Evolutionary conservation across 2,113 vertebrate species (phyloP).

Genomic region (Austrofundulus limnaeus): DNA sequence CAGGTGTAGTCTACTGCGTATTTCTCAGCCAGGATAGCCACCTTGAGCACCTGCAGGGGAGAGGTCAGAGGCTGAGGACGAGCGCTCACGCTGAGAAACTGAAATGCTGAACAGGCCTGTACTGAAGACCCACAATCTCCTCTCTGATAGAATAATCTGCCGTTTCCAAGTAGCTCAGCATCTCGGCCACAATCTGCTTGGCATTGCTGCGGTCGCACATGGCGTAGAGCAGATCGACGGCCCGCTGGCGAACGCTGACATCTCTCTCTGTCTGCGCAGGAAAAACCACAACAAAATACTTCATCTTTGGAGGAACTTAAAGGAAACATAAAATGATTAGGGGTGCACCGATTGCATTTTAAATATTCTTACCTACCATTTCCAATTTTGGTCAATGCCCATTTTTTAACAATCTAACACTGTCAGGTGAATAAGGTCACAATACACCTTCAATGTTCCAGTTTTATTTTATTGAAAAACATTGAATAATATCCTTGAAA

Average conservation of each 20-base stretch:
- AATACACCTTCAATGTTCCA: no score
- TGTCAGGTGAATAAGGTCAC: no score
- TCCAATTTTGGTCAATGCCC: no score
- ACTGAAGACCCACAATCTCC: constrained; percentile 82
- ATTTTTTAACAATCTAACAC: no score
- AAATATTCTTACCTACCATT: no score
- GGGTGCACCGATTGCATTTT: no score
- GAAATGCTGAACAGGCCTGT: neutral
- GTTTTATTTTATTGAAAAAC: no score
- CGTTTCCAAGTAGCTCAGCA: constrained; percentile 91
- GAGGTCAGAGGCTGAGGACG: neutral
- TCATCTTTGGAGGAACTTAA: neutral
- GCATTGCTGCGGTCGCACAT: constrained; percentile 95
- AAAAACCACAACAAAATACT: neutral
- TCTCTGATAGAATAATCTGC: constrained; percentile 93
- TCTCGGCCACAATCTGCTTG: constrained; percentile 92
- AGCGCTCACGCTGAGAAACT: neutral
- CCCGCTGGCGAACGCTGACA: constrained; percentile 90
- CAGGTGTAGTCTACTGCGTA: constrained; percentile 94
- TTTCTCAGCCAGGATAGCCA: constrained; percentile 91
- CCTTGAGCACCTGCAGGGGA: constrained; percentile 84
- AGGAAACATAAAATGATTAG: no score
- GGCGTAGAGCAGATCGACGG: constrained; percentile 89
- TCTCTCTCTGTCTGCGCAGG: constrained; percentile 87
- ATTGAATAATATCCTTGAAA: no score